Evolutionary conservation across 2,797 vertebrate species (phyloP).

Genomic region (Crenuchus spilurus): DNA sequence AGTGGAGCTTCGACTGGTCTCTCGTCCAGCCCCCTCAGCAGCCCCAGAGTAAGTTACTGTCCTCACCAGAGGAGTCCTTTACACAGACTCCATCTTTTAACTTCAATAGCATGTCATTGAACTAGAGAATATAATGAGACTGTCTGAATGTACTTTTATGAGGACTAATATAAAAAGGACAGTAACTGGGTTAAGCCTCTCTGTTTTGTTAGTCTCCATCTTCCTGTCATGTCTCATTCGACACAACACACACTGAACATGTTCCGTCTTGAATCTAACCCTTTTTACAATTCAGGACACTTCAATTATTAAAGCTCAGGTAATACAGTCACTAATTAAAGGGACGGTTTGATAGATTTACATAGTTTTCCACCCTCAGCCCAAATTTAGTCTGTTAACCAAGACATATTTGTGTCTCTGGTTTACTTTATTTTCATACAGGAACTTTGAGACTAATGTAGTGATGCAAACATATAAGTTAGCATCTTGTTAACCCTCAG

Average conservation of each 20-base stretch:
- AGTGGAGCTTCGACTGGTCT: constrained; percentile 91
- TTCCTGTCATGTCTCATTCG: constrained; percentile 59
- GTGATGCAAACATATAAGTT: too few relatives aligned
- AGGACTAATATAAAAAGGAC: constrained; percentile 9
- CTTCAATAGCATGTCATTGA: neutral
- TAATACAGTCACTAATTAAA: constrained; percentile 6
- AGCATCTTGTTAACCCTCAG: too few relatives aligned
- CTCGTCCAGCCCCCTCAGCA: constrained; percentile 82
- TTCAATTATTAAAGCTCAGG: neutral
- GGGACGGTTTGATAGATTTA: neutral
- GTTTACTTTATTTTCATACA: too few relatives aligned
- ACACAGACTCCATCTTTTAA: neutral
- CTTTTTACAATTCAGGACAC: neutral
- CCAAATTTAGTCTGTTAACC: neutral
- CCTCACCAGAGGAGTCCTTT: neutral
- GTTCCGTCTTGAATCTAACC: constrained; percentile 10
- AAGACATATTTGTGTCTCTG: too few relatives aligned
- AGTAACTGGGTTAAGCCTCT: constrained; percentile 13
- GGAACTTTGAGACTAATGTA: too few relatives aligned
- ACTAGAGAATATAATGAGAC: neutral
- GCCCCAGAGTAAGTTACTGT: constrained; percentile 85
- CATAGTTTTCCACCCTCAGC: neutral
- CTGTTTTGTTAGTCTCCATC: constrained; percentile 51
- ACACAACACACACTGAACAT: constrained; percentile 17
- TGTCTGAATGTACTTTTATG: neutral